Conservation (phyloP, 1,140 invertebrate genomes). For the Anagrus nilaparvatae region DNA sequence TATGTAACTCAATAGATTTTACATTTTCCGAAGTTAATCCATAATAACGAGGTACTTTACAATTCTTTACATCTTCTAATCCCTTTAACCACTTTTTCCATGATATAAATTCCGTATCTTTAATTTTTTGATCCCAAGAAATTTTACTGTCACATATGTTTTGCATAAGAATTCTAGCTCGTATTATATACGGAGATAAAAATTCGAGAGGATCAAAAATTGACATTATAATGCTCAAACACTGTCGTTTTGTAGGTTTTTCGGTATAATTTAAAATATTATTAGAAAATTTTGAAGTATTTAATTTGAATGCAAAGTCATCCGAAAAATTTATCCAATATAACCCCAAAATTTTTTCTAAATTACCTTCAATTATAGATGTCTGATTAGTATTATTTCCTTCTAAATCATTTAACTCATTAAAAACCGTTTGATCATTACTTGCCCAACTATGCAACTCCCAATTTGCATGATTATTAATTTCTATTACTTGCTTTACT, state of each 20-base stretch:
- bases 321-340: neutral
- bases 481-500: too few relatives aligned
- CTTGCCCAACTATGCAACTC: too few relatives aligned
- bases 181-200: constrained; percentile 26
- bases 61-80: neutral
- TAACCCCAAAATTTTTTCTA: constrained; percentile 7
- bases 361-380: too few relatives aligned
- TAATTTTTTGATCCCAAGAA: constrained; percentile 2
- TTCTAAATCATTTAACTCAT: too few relatives aligned
- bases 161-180: constrained; percentile 32
- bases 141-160: constrained; percentile 19
- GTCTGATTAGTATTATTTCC: too few relatives aligned
- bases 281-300: neutral
- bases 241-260: constrained; percentile 20
- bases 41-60: neutral
- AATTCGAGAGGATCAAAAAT: constrained; percentile 32
- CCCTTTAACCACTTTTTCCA: constrained; percentile 9
- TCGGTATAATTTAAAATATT: neutral
- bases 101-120: neutral
- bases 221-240: constrained; percentile 20
- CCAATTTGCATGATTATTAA: too few relatives aligned
- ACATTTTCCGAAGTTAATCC: neutral
- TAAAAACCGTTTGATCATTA: too few relatives aligned
- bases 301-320: neutral
- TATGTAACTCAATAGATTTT: neutral